Evolutionary conservation across 2,797 vertebrate genomes (phyloP).

Genomic region (Podargus strigoides): DNA sequence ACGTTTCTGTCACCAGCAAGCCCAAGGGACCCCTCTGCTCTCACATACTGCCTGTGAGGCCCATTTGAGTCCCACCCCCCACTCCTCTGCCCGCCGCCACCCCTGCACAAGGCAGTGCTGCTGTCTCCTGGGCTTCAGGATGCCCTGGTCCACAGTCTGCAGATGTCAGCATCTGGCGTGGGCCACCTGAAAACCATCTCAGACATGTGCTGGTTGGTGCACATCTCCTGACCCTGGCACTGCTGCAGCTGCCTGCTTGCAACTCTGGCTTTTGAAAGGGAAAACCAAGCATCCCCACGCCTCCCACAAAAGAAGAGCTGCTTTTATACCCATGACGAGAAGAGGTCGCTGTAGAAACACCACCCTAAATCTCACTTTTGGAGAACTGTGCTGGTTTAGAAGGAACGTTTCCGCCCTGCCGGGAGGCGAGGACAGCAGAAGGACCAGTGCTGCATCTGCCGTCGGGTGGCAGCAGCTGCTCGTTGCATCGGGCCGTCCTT

Average conservation of each 20-base stretch:
- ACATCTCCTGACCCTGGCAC: too few relatives aligned
- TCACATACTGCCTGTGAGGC: rapidly evolving
- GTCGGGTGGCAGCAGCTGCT: constrained; percentile 3
- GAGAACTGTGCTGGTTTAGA: rapidly evolving
- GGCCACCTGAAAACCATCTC: neutral
- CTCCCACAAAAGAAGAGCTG: neutral
- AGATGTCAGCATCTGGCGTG: neutral
- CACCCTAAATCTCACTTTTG: rapidly evolving
- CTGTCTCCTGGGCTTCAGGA: rapidly evolving
- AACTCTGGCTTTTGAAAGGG: neutral
- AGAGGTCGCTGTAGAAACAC: neutral
- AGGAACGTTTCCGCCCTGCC: neutral
- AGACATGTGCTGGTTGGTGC: rapidly evolving
- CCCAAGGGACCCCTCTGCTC: neutral
- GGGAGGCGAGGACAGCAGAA: neutral
- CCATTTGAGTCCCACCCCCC: neutral
- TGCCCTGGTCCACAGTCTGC: neutral
- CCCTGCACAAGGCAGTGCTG: neutral
- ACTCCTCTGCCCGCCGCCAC: neutral
- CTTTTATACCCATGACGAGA: neutral
- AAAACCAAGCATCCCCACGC: rapidly evolving
- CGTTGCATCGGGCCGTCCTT: too few relatives aligned
- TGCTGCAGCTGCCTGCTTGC: neutral
- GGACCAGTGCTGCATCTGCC: neutral
- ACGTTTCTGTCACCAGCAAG: neutral